Base-by-base conservation (phyloP, 2,113 vertebrate genomes). In the Paedocypris sp. region DNA sequence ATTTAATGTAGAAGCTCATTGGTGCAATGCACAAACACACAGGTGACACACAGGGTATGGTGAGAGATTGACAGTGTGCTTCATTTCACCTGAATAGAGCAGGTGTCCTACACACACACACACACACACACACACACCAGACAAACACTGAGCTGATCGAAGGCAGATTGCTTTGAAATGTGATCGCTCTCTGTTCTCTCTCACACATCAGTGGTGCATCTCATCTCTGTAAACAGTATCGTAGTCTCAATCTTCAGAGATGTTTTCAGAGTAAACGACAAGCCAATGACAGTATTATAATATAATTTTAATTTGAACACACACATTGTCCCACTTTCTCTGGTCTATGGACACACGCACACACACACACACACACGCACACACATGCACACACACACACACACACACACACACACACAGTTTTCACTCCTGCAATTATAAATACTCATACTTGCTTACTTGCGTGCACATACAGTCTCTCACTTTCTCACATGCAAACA, bases 41-140 rank as follows among this genome's bases (percentile, higher is more conserved):
- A 46, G 12, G 13, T n/a, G 5, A 52, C n/a, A 31, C 63, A 59
- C 36, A 50, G 45, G 45, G 50, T 38, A 32, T 49, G 52, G 45
- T 50, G 53, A 66, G n/a, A 65, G 62, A 65, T 65, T n/a, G 26
- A 58, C 19, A 16, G 42, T 39, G 16, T 65, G 63, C 52, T 65
- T 31, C 33, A 50, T 3, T 13, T 25, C 63, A 48, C 53, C 35
- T 66, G 54, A 59, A 58, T 50, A 58, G 63, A 49, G 63, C 63
- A 65, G 53, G 63, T 65, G 63, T 65, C 36, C 36, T 26, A 48
- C 46, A 43, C 20, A 60, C 19, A 45, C 15, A 53, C 32, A 54
- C 51, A 54, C 33, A 53, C 18, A 53, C 51, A 10, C 46, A 38
- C 51, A 50, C 48, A 47, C 41, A 35, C 20, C 10, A 29, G 20